A percentile compares a stretch with the other conserved stretches of the same genome.
These are phyloP conservation scores for Scaptomyza pallida DNA, from an alignment of 1,140 invertebrate species.

Conservation along the genomic window DNA sequence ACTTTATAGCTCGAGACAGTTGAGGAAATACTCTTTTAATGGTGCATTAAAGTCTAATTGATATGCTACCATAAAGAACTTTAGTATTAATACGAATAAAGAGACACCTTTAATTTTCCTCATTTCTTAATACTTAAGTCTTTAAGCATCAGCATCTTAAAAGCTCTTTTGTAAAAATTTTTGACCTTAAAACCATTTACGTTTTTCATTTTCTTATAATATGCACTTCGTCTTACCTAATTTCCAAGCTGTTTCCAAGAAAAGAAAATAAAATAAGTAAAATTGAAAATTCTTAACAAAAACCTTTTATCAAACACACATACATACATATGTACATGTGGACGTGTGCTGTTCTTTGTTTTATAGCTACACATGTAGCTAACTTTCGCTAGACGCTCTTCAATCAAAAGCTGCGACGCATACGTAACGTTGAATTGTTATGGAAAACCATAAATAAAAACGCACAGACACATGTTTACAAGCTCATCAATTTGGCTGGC, in stretches of 20 bases:
- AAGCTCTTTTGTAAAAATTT: no score
- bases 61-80: no score
- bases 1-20: slow-evolving; percentile 2
- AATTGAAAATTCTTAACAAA: neutral
- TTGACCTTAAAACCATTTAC: neutral
- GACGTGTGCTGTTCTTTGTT: slow-evolving; percentile 5
- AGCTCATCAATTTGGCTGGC: slow-evolving; percentile 72
- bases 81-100: no score
- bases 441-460: slow-evolving; percentile 81
- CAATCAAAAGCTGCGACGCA: slow-evolving; percentile 75
- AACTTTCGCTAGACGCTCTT: slow-evolving; percentile 45
- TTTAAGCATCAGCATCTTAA: no score
- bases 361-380: slow-evolving; percentile 26
- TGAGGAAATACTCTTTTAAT: no score
- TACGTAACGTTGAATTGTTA: slow-evolving; percentile 77
- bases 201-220: slow-evolving; percentile 3
- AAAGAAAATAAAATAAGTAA: neutral
- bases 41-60: no score
- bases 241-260: neutral
- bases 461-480: slow-evolving; percentile 80
- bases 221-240: neutral
- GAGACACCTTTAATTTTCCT: no score
- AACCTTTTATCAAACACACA: slow-evolving; percentile 41
- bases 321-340: no score
- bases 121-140: no score